Evolutionary conservation across 2,797 vertebrate species (phyloP).

Genomic region (Nasua narica): DNA sequence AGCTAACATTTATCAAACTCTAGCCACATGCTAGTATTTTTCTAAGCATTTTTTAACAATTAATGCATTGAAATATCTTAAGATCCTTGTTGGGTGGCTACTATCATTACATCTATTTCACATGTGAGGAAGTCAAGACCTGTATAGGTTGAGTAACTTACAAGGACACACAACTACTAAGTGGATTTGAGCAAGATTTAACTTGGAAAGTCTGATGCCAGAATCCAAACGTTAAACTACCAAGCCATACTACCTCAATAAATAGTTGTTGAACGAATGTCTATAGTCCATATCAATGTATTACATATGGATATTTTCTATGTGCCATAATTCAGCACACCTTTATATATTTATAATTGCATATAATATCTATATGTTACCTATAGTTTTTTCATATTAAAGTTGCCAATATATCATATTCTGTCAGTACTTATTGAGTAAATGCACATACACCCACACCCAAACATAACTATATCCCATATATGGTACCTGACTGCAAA

Average conservation of each 20-base stretch:
- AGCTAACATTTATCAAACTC: not conserved
- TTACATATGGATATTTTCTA: not conserved
- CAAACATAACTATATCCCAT: not conserved
- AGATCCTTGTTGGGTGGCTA: not conserved
- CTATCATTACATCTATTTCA: not conserved
- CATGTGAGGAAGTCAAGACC: not conserved
- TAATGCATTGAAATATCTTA: not conserved
- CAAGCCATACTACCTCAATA: not conserved
- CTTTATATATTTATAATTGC: not conserved
- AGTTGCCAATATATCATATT: not conserved
- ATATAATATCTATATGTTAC: not conserved
- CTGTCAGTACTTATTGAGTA: not conserved
- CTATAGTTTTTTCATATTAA: not conserved
- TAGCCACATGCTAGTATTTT: not conserved
- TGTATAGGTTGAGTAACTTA: not conserved
- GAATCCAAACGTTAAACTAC: not conserved
- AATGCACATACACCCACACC: not conserved
- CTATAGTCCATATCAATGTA: not conserved
- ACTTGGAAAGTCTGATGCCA: not conserved
- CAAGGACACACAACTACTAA: not conserved
- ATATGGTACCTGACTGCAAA: not conserved
- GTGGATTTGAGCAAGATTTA: not conserved
- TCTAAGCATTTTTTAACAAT: not conserved
- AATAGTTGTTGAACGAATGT: not conserved
- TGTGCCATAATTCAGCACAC: not conserved